Base-by-base conservation (phyloP, 1,140 invertebrate species). In the Paraescarpia echinospica region DNA sequence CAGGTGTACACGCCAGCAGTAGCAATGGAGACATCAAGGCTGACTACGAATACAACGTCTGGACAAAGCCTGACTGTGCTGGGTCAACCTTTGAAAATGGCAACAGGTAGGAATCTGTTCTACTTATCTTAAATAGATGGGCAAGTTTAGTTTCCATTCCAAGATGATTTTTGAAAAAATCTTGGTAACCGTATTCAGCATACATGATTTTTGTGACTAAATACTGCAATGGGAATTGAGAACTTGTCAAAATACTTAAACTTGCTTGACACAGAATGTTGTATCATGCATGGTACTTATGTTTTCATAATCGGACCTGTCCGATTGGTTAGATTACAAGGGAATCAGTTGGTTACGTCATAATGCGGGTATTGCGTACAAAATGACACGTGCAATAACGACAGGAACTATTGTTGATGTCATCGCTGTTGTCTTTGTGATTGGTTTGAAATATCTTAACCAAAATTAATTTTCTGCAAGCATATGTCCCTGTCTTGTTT, bases 71-170 rank as follows among this genome's bases (percentile, higher is more conserved):
- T 2, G 98, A 99, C 95, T 98, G 98, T 96, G 97, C 97, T 93
- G 98, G 98, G 41, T 98, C 98, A 22, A 97, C 98, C 94, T 98
- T 97, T 97, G 98, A 98, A 96, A 99, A 98, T 96, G 97, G 97
- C 34, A 98, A 98, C 95, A 97, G 96, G 95, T 96, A 94, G 92
- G 48, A n/a, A n/a, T 59, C 8, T 77, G 59, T 77, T 31, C 8
- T 77, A 77, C 27, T 27, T 77, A 27, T 77, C 27, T 77, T 77
- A 77, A 31, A 77, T 31, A 77, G 27, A 77, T 77, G 59, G 59
- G 0, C 8, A 31, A 77, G 1, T 14, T 31, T 77, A 18, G 4
- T 77, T 77, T 77, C 59, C 59, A 18, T 77, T 77, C 12, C 0
- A 77, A 77, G 22, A 22, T 4, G 41, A 41, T 27, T 77, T 31